These are phyloP conservation scores for Rhaphigaster nebulosa DNA, from an alignment of 2,888 invertebrate species.

Conservation along the genomic window DNA sequence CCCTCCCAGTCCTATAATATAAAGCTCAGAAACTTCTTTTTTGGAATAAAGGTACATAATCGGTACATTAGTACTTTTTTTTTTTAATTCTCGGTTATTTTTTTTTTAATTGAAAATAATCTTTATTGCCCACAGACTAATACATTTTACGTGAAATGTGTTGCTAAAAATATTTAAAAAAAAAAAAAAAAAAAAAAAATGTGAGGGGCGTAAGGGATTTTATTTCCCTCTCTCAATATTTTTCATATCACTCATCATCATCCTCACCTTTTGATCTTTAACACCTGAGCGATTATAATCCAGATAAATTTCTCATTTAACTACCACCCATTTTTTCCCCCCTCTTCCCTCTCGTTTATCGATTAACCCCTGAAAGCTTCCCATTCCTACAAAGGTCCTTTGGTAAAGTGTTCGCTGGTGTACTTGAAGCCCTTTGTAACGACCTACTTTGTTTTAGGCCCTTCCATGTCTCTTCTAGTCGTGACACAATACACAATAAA, in stretches of 20 bases:
- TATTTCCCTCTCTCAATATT: neutral
- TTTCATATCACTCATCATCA: neutral
- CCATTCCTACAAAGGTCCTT: neutral
- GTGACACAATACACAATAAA: neutral
- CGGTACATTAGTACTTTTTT: no score
- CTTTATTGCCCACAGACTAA: no score
- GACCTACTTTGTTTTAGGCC: conserved; percentile 2
- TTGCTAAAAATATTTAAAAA: no score
- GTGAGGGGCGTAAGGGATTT: neutral
- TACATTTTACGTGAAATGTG: no score
- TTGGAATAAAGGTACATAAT: no score
- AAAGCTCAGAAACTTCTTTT: no score
- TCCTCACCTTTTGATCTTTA: neutral
- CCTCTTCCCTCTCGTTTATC: neutral
- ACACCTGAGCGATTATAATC: neutral
- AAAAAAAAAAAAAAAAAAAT: neutral
- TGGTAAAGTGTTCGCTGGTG: neutral
- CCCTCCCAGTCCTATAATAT: no score
- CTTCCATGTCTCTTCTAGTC: conserved; percentile 3
- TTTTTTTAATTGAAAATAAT: no score
- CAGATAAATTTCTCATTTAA: neutral
- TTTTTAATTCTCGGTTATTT: no score
- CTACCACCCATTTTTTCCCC: neutral
- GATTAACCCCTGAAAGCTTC: neutral
- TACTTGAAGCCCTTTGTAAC: conserved; percentile 20